A percentile compares a stretch with the other conserved stretches of the same genome.
Evolutionary conservation across 30 jellyfish, hydroid and myxozoan species (phyloP).

Genomic region (Mastigias papua): DNA sequence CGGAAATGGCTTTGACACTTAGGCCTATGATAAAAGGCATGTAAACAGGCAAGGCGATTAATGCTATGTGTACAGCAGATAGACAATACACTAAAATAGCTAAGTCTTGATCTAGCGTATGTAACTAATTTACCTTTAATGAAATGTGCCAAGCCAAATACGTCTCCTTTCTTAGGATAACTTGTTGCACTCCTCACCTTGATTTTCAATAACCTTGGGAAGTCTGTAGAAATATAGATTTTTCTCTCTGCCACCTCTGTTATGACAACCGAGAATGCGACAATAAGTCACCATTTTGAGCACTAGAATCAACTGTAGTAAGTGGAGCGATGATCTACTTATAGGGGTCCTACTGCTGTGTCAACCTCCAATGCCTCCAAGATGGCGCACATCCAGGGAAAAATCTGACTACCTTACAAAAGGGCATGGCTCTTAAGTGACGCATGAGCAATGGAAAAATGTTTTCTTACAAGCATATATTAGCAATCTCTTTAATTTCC

Average conservation of each 20-base stretch:
- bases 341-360: neutral
- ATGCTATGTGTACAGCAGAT: neutral
- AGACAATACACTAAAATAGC: neutral
- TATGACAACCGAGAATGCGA: too few relatives aligned
- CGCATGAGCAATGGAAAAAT: too few relatives aligned
- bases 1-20: too few relatives aligned
- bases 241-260: too few relatives aligned
- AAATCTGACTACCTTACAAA: too few relatives aligned
- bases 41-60: too few relatives aligned
- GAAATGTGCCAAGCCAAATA: neutral
- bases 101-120: neutral
- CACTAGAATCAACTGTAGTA: neutral
- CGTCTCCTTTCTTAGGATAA: neutral
- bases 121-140: neutral
- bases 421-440: too few relatives aligned
- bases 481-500: too few relatives aligned
- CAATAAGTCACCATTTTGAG: too few relatives aligned
- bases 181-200: neutral
- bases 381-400: neutral
- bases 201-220: neutral
- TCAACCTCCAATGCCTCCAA: neutral
- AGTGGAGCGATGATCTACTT: neutral
- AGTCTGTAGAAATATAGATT: too few relatives aligned
- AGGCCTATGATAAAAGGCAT: too few relatives aligned
- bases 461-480: too few relatives aligned